These are phyloP conservation scores for Kryptolebias marmoratus DNA, from an alignment of 2,113 vertebrate genomes.

Conservation along the genomic window DNA sequence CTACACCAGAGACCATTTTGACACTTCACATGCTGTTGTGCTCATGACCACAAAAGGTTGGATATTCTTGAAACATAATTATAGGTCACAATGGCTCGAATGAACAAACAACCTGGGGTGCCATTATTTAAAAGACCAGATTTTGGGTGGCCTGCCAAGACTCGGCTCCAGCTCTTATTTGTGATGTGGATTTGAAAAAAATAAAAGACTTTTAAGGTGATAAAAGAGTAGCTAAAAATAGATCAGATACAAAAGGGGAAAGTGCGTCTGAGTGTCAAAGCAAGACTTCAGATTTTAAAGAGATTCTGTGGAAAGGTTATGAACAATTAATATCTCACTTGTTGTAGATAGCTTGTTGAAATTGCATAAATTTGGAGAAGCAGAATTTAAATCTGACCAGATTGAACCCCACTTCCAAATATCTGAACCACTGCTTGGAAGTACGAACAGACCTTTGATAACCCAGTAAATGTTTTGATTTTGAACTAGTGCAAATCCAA, in stretches of 20 bases:
- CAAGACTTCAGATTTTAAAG: neutral
- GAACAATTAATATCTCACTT: too few relatives aligned
- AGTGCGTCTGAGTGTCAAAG: neutral
- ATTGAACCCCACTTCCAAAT: too few relatives aligned
- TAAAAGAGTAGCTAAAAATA: neutral
- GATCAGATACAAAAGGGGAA: neutral
- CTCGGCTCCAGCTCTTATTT: neutral
- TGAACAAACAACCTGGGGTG: neutral
- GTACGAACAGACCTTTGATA: too few relatives aligned
- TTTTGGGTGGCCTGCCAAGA: neutral
- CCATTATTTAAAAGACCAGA: neutral
- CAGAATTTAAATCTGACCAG: too few relatives aligned
- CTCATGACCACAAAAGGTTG: neutral
- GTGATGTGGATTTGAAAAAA: neutral
- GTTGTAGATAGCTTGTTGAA: too few relatives aligned
- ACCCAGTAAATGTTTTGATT: too few relatives aligned
- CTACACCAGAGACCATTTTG: neutral
- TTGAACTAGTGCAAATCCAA: neutral
- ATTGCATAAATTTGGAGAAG: too few relatives aligned
- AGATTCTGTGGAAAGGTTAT: too few relatives aligned
- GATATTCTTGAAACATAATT: neutral
- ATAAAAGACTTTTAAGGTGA: neutral
- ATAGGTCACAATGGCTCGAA: neutral
- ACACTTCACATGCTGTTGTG: neutral
- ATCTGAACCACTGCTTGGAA: too few relatives aligned